Conservation (phyloP, 2,113 vertebrate species). For the Megaptera novaeangliae region DNA sequence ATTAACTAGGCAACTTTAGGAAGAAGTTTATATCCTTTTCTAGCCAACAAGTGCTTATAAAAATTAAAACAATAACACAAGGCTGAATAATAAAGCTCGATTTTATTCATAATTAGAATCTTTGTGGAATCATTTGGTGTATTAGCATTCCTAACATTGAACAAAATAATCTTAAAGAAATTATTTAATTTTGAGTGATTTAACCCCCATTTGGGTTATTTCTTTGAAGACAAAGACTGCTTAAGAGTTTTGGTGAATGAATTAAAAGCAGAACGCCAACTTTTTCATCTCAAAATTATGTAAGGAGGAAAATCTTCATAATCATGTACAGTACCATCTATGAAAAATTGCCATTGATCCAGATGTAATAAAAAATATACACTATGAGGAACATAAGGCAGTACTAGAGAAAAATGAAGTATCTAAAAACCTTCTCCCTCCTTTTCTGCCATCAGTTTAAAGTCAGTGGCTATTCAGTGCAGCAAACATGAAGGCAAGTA, state of each 20-base stretch:
- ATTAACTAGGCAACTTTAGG: background rate
- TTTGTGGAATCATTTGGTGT: conserved; percentile 12
- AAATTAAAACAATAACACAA: conserved; percentile 11
- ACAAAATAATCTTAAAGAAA: background rate
- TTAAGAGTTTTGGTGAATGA: background rate
- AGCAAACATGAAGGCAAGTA: background rate
- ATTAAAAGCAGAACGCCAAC: background rate
- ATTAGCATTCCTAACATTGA: background rate
- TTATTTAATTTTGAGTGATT: conserved; percentile 24
- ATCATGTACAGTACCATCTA: background rate
- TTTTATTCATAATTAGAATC: background rate
- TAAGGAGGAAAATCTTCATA: background rate
- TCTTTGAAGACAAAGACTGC: conserved; percentile 21
- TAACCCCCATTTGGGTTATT: background rate
- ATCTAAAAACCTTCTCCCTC: background rate
- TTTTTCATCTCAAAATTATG: background rate
- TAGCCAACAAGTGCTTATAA: background rate
- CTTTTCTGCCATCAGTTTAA: background rate
- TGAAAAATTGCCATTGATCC: background rate
- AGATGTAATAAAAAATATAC: background rate
- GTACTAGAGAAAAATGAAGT: background rate
- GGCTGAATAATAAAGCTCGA: background rate
- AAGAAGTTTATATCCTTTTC: background rate
- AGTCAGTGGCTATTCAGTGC: background rate
- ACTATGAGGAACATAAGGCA: background rate